phyloP scores from a whole-genome alignment of 2,113 vertebrate species.

The Pseudopodoces humilis region DNA sequence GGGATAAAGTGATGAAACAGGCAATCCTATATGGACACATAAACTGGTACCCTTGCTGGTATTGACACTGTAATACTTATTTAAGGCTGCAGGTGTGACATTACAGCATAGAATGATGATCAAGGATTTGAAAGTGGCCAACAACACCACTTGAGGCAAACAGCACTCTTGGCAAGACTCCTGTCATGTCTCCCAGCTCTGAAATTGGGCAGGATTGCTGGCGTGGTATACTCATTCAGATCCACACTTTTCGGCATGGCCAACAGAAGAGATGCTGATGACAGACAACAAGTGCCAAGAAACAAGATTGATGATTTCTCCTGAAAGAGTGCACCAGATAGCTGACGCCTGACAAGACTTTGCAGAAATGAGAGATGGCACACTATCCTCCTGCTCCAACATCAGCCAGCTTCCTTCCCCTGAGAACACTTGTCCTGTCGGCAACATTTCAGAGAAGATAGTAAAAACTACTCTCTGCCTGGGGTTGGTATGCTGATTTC shows the following conservation, averaged over 20 bases:
- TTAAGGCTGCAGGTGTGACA: neutral
- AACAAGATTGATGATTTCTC: constrained; percentile 31
- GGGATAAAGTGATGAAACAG: neutral
- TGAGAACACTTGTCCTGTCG: constrained; percentile 17
- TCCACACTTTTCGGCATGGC: neutral
- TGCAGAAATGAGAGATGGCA: constrained; percentile 20
- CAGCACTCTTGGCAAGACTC: constrained; percentile 7
- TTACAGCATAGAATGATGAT: neutral
- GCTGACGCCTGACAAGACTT: constrained; percentile 23
- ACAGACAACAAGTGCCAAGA: constrained; percentile 32
- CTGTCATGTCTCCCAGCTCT: constrained; percentile 10
- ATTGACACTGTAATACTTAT: neutral
- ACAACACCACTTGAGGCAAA: neutral
- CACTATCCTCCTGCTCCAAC: neutral
- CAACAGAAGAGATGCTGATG: constrained; percentile 42
- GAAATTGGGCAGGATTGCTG: constrained; percentile 37
- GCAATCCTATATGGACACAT: neutral
- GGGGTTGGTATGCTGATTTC: neutral
- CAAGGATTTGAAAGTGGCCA: constrained; percentile 2
- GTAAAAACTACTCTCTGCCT: neutral
- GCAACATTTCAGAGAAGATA: neutral
- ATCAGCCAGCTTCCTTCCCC: constrained; percentile 21
- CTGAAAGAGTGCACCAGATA: constrained; percentile 29
- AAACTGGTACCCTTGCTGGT: neutral
- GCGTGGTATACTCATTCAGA: neutral